phyloP scores from a whole-genome alignment of 2,113 vertebrate genomes.

The Thamnophis sirtalis region DNA sequence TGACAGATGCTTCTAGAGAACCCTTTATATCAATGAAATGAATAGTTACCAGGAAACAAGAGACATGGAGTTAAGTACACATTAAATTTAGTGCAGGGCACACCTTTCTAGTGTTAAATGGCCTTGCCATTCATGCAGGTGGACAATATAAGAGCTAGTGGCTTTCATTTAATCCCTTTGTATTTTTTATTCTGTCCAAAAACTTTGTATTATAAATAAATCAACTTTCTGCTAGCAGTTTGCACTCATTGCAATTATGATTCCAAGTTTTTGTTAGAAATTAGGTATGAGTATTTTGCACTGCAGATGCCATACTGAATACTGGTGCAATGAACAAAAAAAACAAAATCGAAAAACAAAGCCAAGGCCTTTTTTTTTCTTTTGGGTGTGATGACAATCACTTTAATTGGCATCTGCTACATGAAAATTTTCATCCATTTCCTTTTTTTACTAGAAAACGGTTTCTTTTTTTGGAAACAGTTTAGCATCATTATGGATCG shows the following conservation, averaged over 20 bases:
- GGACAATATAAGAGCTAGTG: not conserved
- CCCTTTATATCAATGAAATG: not conserved
- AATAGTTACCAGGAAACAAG: not conserved
- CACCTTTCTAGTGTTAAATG: not conserved
- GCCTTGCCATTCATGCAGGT: not conserved
- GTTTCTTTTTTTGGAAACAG: not conserved
- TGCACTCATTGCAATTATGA: slow-evolving; percentile 18
- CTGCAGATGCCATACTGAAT: not conserved
- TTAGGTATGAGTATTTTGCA: slow-evolving; percentile 15
- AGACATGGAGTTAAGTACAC: too few relatives aligned
- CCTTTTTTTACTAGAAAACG: slow-evolving; percentile 3
- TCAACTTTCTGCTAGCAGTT: slow-evolving; percentile 24
- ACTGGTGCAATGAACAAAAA: not conserved
- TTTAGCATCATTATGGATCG: not conserved
- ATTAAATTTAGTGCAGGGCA: too few relatives aligned
- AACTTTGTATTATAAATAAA: slow-evolving; percentile 25
- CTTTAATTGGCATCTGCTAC: not conserved
- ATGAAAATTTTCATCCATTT: not conserved
- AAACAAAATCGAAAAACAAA: not conserved
- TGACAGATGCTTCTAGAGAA: not conserved
- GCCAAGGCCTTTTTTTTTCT: not conserved
- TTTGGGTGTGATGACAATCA: not conserved
- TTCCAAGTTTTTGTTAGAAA: slow-evolving; percentile 24
- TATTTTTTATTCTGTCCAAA: not conserved
- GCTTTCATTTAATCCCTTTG: not conserved